Evolutionary conservation across 1,140 invertebrate species (phyloP).

Genomic region (Pseudomyrmex gracilis): DNA sequence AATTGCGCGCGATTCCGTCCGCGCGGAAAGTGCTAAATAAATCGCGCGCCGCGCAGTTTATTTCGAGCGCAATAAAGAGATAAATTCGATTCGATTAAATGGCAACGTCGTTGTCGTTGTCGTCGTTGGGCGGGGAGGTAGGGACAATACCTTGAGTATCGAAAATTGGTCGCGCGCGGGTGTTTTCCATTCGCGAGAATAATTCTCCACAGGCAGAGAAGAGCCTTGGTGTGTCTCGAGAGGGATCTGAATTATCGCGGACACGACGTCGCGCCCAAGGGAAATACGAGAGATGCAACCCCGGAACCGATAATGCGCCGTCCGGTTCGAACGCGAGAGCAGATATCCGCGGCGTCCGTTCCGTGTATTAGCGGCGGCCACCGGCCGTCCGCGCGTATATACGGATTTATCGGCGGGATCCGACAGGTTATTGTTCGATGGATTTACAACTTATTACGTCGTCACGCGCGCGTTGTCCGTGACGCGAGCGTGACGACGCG

Average conservation of each 20-base stretch:
- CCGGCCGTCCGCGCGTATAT: conserved; percentile 2
- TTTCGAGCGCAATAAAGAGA: background rate
- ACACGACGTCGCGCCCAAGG: conserved; percentile 73
- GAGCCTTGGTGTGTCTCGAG: conserved; percentile 10
- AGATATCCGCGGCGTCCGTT: conserved; percentile 42
- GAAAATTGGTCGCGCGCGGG: conserved; percentile 50
- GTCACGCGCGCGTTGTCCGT: conserved; percentile 45
- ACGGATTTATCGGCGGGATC: conserved; percentile 73
- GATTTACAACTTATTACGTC: conserved; percentile 80
- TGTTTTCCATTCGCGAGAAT: conserved; percentile 56
- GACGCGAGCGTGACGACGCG: background rate
- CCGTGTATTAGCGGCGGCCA: conserved; percentile 23
- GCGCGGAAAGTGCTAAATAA: background rate
- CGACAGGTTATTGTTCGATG: conserved; percentile 74
- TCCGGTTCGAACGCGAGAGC: conserved; percentile 69
- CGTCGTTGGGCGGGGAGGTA: too few species aligned
- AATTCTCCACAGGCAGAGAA: conserved; percentile 42
- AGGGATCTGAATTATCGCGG: conserved; percentile 76
- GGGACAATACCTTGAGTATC: conserved; percentile 45
- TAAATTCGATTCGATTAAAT: background rate
- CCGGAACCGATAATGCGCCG: conserved; percentile 77
- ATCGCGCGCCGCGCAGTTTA: background rate
- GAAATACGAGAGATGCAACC: conserved; percentile 79
- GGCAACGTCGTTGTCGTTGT: background rate
- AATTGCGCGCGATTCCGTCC: background rate